These are phyloP conservation scores for Zaprionus ornatus DNA, from an alignment of 1,140 invertebrate species.

Conservation along the genomic window DNA sequence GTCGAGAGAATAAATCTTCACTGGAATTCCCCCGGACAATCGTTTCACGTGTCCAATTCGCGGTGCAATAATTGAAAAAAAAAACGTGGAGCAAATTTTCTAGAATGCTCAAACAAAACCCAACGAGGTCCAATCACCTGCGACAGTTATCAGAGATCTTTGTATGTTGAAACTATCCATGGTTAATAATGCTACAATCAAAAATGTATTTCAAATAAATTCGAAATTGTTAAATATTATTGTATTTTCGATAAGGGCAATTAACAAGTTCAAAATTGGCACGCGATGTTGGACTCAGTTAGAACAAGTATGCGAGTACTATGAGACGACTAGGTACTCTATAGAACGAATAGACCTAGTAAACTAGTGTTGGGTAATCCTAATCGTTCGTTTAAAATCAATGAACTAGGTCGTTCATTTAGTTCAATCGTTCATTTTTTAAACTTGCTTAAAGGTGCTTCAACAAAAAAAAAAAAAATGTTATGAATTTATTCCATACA, in stretches of 20 bases:
- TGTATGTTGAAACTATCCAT: neutral
- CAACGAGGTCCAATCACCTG: conserved; percentile 10
- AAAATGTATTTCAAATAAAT: neutral
- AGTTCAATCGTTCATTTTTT: too few species aligned
- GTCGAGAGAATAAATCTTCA: neutral
- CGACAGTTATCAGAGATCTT: neutral
- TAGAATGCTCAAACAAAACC: neutral
- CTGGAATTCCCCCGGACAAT: neutral
- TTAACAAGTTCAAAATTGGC: neutral
- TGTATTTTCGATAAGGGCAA: neutral
- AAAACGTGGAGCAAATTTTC: neutral
- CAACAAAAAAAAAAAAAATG: too few species aligned
- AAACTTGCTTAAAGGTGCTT: too few species aligned
- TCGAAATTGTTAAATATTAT: neutral
- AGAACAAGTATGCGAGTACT: too few species aligned
- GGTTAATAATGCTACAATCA: neutral
- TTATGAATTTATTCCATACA: too few species aligned
- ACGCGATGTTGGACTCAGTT: neutral
- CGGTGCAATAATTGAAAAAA: conserved; percentile 14
- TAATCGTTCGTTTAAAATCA: too few species aligned
- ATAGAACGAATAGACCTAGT: too few species aligned
- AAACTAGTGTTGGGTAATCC: too few species aligned
- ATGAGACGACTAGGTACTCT: too few species aligned
- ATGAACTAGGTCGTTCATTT: too few species aligned
- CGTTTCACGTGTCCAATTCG: neutral